Evolutionary conservation across 2,113 vertebrate genomes (phyloP), one percentile per base, ranked within the genome.

Genomic region (Caloenas nicobarica): DNA sequence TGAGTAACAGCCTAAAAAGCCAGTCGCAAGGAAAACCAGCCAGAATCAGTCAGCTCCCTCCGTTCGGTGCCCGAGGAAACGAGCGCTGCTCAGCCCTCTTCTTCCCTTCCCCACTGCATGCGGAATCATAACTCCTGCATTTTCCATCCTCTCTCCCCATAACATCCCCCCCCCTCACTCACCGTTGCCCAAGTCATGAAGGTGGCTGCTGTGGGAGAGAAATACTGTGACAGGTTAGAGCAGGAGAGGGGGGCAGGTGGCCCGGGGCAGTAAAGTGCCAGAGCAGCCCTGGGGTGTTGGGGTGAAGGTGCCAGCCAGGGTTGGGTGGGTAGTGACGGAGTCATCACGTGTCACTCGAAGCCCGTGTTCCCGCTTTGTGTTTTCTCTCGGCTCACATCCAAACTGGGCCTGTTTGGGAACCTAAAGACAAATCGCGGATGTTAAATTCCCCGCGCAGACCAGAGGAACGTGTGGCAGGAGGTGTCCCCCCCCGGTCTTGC

Each of bases 71-170:
- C 79, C 72, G 16, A 40, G 60, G 64, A 89, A 51, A 76, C 3
- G 7, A 96, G 86, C 42, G 86, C 74, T 86, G 91, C 89, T 93
- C 94, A 88, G 83, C 94, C 92, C 74, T 61, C 89, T 33, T 96
- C 85, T 89, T 86, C 91, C 92, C 96, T 91, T 79, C 69, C 64
- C 85, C 46, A 8, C 54, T 96, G 97, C 97, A 90, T 97, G 96
- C 16, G 1, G 88, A 76, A 69, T 76, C 94, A 29, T 95, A 68
- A 88, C 81, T 94, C 29, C 5, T 90, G 95, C 81, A 61, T 96
- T 66, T 85, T 57, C 19, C 96, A 86, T 89, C 93, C 5, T 95
- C 85, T 91, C 72, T 93, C 81, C 91, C 86, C 48, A 2, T 95
- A 61, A 96, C 8, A 1, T 95, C 26, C 72, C 48, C n/a, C 26